phyloP scores from a whole-genome alignment of 1,140 invertebrate species.

The Drosophila baimaii region DNA sequence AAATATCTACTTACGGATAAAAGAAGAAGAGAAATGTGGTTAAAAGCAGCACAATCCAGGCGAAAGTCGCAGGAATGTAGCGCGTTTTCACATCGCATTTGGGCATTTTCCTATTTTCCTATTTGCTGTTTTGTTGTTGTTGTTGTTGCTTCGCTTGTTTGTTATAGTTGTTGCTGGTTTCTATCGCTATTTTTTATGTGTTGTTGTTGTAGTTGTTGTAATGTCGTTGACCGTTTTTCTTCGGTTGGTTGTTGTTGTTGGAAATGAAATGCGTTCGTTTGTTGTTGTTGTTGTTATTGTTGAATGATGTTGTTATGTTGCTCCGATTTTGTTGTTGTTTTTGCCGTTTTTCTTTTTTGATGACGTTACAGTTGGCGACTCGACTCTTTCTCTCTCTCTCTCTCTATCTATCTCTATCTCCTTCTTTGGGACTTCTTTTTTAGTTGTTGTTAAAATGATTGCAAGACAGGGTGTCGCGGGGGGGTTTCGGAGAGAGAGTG shows the following conservation, averaged over 20 bases:
- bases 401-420: conserved; percentile 13
- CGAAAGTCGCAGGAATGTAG: conserved; percentile 97
- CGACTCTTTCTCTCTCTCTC: conserved; percentile 33
- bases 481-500: conserved; percentile 36
- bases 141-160: conserved; percentile 24
- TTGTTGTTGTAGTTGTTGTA: conserved; percentile 45
- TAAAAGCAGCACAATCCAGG: conserved; percentile 95
- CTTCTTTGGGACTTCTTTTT: conserved; percentile 21
- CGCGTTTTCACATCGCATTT: conserved; percentile 96
- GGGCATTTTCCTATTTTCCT: conserved; percentile 89
- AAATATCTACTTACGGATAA: conserved; percentile 93
- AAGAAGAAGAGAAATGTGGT: conserved; percentile 97
- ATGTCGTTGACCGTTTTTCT: conserved; percentile 58
- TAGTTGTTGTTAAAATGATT: conserved; percentile 3
- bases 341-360: conserved; percentile 31
- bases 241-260: conserved; percentile 33
- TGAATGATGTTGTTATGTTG: conserved; percentile 21
- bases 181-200: conserved; percentile 17
- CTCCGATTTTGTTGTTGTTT: conserved; percentile 15
- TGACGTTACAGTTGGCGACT: conserved; percentile 51
- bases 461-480: conserved; percentile 9
- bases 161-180: conserved; percentile 22
- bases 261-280: conserved; percentile 61
- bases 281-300: conserved; percentile 16
- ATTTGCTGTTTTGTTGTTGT: conserved; percentile 85